phyloP scores from a whole-genome alignment of 2,797 vertebrate species.

The Acrossocheilus wenchowensis region DNA sequence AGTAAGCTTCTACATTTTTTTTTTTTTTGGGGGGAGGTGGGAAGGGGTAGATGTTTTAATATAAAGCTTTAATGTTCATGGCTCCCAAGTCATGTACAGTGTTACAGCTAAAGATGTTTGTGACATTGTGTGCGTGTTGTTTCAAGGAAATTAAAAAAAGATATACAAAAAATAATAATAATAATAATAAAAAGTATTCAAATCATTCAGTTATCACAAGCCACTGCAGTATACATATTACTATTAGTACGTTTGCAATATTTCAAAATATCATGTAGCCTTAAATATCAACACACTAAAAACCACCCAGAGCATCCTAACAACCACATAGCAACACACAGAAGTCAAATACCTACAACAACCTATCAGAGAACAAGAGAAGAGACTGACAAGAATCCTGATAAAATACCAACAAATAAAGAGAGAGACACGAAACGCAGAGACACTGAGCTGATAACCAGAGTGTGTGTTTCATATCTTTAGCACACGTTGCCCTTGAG shows the following conservation, averaged over 20 bases:
- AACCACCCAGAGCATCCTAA: background rate
- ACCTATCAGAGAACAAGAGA: background rate
- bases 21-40: no score
- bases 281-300: background rate
- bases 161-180: no score
- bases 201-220: background rate
- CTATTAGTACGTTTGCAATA: background rate
- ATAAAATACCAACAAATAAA: background rate
- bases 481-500: slow-evolving; percentile 34
- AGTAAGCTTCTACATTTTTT: no score
- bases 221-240: background rate
- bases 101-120: no score
- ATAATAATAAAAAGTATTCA: no score
- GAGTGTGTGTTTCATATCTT: slow-evolving; percentile 6
- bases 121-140: no score
- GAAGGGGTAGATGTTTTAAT: no score
- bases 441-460: background rate
- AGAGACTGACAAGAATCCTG: background rate
- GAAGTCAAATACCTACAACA: background rate
- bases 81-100: no score
- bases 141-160: background rate
- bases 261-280: background rate
- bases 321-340: background rate
- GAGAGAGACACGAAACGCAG: background rate
- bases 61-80: no score